These are phyloP conservation scores for Leptogaster cylindrica DNA, from an alignment of 2,888 invertebrate species.

Conservation along the genomic window DNA sequence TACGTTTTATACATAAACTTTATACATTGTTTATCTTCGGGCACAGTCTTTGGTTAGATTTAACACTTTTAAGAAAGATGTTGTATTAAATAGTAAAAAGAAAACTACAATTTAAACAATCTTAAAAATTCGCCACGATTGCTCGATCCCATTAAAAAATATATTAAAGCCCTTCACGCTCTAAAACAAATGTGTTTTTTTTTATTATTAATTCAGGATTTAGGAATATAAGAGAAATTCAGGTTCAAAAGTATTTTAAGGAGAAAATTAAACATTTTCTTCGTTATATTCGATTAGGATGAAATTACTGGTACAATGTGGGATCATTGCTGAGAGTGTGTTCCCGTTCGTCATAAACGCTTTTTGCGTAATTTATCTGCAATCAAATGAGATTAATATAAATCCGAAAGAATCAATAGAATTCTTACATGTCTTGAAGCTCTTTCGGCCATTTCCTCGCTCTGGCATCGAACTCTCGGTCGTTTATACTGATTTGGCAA, in stretches of 20 bases:
- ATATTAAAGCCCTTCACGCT: no score
- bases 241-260: constrained; percentile 2
- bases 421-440: constrained; percentile 60
- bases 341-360: constrained; percentile 80
- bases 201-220: no score
- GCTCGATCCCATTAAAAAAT: no score
- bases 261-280: no score
- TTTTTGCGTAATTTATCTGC: constrained; percentile 88
- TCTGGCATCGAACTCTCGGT: constrained; percentile 77
- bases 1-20: neutral
- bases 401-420: neutral
- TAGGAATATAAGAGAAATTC: neutral
- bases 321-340: constrained; percentile 67
- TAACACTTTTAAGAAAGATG: constrained; percentile 3
- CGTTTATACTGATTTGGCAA: constrained; percentile 64
- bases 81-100: constrained; percentile 7
- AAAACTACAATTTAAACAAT: no score
- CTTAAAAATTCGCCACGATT: no score
- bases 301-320: constrained; percentile 10
- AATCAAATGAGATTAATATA: constrained; percentile 64
- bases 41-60: constrained; percentile 29
- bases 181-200: no score
- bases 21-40: constrained; percentile 31
- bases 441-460: constrained; percentile 68
- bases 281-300: no score